These are phyloP conservation scores for Sminthopsis crassicaudata DNA, from an alignment of 2,113 vertebrate genomes.

Conservation along the genomic window DNA sequence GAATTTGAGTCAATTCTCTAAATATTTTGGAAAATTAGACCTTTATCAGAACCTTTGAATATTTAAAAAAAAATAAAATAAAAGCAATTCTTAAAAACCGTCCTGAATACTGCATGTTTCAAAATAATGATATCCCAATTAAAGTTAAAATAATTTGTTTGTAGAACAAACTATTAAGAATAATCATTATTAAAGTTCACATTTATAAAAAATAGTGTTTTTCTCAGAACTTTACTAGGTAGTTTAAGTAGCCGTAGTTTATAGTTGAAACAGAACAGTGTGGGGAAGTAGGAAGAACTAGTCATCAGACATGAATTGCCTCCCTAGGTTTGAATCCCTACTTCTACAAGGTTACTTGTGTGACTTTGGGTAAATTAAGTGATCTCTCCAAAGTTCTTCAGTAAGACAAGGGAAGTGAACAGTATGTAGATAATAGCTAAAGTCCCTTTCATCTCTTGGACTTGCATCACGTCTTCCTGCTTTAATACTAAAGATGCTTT, in stretches of 20 bases:
- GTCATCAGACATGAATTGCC: not conserved
- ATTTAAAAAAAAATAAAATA: no score
- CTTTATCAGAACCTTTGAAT: no score
- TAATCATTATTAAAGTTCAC: not conserved
- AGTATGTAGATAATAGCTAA: not conserved
- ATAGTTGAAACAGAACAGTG: not conserved
- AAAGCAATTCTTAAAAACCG: not conserved
- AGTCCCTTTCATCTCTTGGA: not conserved
- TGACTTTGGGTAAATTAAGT: not conserved
- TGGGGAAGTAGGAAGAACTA: not conserved
- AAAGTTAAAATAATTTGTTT: not conserved
- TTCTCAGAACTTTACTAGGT: not conserved
- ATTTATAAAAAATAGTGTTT: not conserved
- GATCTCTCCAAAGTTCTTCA: not conserved
- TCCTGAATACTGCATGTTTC: not conserved
- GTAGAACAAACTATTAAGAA: not conserved
- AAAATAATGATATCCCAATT: not conserved
- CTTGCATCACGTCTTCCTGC: not conserved
- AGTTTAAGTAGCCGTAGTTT: not conserved
- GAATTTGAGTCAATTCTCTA: no score
- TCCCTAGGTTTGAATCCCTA: not conserved
- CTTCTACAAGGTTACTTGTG: not conserved
- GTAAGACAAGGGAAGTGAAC: not conserved
- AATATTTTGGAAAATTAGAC: no score
- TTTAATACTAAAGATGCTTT: not conserved